Percentiles rank a stretch among this genome's conserved stretches.
Conservation (phyloP, 2,888 invertebrate genomes). For the Acronicta aceris region DNA sequence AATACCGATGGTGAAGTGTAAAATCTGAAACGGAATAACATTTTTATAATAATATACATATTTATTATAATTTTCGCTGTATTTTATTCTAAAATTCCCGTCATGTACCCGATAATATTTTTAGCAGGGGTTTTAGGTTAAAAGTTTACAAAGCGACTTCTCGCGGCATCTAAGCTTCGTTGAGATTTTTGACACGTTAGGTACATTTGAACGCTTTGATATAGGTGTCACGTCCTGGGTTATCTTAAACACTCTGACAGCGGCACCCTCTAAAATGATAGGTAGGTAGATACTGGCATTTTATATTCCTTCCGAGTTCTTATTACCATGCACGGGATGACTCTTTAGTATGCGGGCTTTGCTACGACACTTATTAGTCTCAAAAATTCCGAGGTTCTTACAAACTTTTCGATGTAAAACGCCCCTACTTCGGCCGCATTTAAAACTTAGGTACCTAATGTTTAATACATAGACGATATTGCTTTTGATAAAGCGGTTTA, state of each 20-base stretch:
- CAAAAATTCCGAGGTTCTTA: conserved; percentile 84
- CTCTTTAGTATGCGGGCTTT: conserved; percentile 85
- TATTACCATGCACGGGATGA: conserved; percentile 83
- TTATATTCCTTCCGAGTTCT: conserved; percentile 84
- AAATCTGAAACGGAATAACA: conserved; percentile 2
- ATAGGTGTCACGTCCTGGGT: conserved; percentile 74
- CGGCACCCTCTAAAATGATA: conserved; percentile 76
- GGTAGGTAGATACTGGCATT: conserved; percentile 75
- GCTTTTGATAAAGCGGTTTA: conserved; percentile 88
- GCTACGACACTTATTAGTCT: conserved; percentile 86
- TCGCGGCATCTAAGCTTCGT: conserved; percentile 52
- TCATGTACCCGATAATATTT: conserved; percentile 49
- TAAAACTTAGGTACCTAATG: conserved; percentile 85
- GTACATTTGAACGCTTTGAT: conserved; percentile 67
- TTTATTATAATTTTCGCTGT: conserved; percentile 6
- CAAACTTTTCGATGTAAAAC: conserved; percentile 78
- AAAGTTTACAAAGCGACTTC: conserved; percentile 47
- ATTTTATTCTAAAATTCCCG: conserved; percentile 30
- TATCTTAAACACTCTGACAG: conserved; percentile 75
- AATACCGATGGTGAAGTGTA: no score
- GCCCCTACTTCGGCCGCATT: conserved; percentile 76
- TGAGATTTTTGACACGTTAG: conserved; percentile 67
- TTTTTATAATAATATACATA: conserved; percentile 10
- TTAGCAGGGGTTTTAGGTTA: conserved; percentile 40
- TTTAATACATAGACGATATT: conserved; percentile 87